Base-by-base conservation (phyloP, 1,140 invertebrate species). In the Drosophila ironensis region DNA sequence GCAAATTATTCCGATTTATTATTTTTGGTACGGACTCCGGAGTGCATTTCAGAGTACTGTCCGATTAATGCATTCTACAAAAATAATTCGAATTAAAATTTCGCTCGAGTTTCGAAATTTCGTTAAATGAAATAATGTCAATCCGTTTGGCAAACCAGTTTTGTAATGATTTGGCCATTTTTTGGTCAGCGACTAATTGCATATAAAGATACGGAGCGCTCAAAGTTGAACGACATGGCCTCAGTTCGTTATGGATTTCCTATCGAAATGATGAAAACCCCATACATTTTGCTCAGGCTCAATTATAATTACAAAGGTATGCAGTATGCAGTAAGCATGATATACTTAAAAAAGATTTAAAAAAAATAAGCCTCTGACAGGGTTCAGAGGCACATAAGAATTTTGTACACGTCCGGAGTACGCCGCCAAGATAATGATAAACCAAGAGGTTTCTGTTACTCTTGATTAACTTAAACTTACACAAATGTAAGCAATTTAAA, bases 151-250 rank as follows among this genome's bases (percentile, higher is more conserved):
- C n/a, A 48, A 64, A 63, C 60, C 60, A 40, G 60, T 64, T 63
- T 28, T 37, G 41, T 25, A 48, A 40, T 63, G 24, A 61, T 40
- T 48, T 48, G 19, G 12, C 24, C 56, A 40, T 37, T 33, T 52
- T 41, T 17, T 33, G 17, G 12, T 25, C 41, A 33, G 19, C 40
- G 12, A 35, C 19, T 61, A 40, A 63, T 48, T 38, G 53, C 41
- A 24, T 9, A 16, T 30, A 63, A 63, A 28, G 33, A 48, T 17
- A 38, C 25, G 12, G 25, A 45, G 11, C 22, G 28, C 48, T 19
- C 41, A 48, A 27, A 64, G 60, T 64, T 64, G 60, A 64, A 64
- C 59, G 60, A 64, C 60, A 48, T 46, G 24, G 7, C 41, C 14
- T 24, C 12, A 20, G 41, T 28, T 22, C 8, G 40, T 22, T 47